phyloP scores from a whole-genome alignment of 2,888 invertebrate genomes.

The Heliconius ismenius region DNA sequence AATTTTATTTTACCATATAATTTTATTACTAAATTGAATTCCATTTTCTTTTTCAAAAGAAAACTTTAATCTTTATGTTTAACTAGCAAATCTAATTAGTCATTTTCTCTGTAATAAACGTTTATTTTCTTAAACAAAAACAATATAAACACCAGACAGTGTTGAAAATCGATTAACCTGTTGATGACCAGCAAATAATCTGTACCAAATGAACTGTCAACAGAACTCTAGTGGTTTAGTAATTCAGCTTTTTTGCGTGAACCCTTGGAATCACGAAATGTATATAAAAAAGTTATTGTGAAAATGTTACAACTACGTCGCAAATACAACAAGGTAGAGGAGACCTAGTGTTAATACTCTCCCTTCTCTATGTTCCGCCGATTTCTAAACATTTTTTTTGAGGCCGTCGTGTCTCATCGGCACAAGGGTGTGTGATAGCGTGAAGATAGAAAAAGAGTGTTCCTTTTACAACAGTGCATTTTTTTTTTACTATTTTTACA shows the following conservation, averaged over 20 bases:
- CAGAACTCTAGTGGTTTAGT: conserved; percentile 18
- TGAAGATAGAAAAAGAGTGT: too few relatives aligned
- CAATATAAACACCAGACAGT: conserved; percentile 7
- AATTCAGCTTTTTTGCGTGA: conserved; percentile 11
- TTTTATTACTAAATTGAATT: too few relatives aligned
- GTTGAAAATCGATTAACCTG: conserved; percentile 28
- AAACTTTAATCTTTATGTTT: neutral
- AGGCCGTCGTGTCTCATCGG: too few relatives aligned
- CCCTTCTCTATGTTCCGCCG: too few relatives aligned
- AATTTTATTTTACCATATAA: neutral
- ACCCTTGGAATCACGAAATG: conserved; percentile 13
- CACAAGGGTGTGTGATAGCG: too few relatives aligned
- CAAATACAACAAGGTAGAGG: neutral
- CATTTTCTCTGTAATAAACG: neutral
- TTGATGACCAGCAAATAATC: conserved; percentile 28
- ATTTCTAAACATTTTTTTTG: too few relatives aligned
- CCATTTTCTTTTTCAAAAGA: neutral
- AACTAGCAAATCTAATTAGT: neutral
- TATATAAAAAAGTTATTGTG: conserved; percentile 19
- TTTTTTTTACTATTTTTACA: neutral
- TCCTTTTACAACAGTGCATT: too few relatives aligned
- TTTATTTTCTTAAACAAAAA: conserved; percentile 10
- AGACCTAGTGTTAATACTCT: too few relatives aligned
- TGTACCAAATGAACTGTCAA: conserved; percentile 26
- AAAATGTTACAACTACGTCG: neutral